A percentile compares a stretch with the other conserved stretches of the same genome.
Evolutionary conservation across 2,113 vertebrate genomes (phyloP).

Genomic region (Austrofundulus limnaeus): DNA sequence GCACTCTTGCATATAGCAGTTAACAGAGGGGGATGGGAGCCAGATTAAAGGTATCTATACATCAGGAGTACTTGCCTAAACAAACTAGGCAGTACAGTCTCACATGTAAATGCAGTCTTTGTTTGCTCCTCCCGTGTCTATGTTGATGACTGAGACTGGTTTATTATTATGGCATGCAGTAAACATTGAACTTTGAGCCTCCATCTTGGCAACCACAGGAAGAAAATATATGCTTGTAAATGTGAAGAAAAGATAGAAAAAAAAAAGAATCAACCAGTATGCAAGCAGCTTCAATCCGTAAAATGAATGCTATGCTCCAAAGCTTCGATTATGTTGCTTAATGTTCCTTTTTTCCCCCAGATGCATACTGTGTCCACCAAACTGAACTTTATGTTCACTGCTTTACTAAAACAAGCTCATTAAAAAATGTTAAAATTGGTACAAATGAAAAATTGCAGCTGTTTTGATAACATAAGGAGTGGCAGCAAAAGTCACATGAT

Average conservation of each 20-base stretch:
- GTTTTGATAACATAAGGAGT: neutral
- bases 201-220: slow-evolving; percentile 44
- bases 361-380: neutral
- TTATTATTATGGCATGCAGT: slow-evolving; percentile 68
- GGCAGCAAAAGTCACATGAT: slow-evolving; percentile 28
- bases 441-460: neutral
- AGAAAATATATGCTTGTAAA: slow-evolving; percentile 32
- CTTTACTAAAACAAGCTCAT: neutral
- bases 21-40: slow-evolving; percentile 66
- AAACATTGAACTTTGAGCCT: slow-evolving; percentile 78
- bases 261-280: neutral
- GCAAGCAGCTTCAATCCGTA: too few relatives aligned
- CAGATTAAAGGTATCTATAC: slow-evolving; percentile 57
- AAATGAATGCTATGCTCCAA: too few relatives aligned
- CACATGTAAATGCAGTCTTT: slow-evolving; percentile 66
- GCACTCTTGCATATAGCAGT: slow-evolving; percentile 46
- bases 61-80: slow-evolving; percentile 60
- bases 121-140: slow-evolving; percentile 59
- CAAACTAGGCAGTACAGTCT: slow-evolving; percentile 48
- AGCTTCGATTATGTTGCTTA: too few relatives aligned
- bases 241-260: slow-evolving; percentile 12
- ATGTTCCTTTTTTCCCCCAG: neutral
- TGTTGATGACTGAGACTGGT: slow-evolving; percentile 42
- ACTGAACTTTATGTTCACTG: neutral
- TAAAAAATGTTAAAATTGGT: neutral